Evolutionary conservation across 2,113 vertebrate genomes (phyloP), one percentile per base, ranked within the genome.

Genomic region (Paracanthobrama guichenoti): DNA sequence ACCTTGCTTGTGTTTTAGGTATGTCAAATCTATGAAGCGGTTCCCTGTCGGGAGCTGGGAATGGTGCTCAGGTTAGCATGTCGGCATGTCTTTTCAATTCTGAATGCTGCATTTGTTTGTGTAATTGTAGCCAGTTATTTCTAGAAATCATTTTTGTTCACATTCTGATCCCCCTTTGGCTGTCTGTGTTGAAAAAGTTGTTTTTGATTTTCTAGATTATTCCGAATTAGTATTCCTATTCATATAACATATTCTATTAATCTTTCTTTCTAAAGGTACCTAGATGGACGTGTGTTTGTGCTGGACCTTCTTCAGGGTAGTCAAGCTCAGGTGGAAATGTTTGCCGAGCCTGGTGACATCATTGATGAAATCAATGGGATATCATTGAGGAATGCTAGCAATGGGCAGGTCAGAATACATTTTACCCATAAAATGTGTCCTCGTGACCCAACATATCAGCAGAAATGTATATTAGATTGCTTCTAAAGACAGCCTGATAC

Each of bases 321-420:
- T 88, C 95, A 96, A 89, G 95, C 93, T 0, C 90, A 94, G 46
- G 90, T 91, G 11, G 94, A 96, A 3, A 90, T 92, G 86, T 94
- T 94, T 69, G 89, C 94, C 73, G 88, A 88, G 87, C 90, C 91
- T 0, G 95, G 95, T 1, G 95, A 97, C 67, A 84, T 96, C 79
- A 94, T 97, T 0, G 95, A 96, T 6, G 95, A 96, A 88, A 95
- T 95, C 89, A 97, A 94, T 0, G 95, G 96, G 26, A 92, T 88
- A 48, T 97, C 93, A 0, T 88, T 95, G 86, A 93, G 94, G 80
- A 94, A 94, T 0, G 92, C 94, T 26, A 92, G 84, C 78, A 94
- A 89, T 0, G 92, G 95, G 84, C 95, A 95, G 92, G 94, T 95
- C 35, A 28, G 7, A 39, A 79, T 39, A 3, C 26, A 18, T 44